These are phyloP conservation scores for Rhopalosiphum nymphaeae DNA, from an alignment of 2,888 invertebrate genomes.

Conservation along the genomic window DNA sequence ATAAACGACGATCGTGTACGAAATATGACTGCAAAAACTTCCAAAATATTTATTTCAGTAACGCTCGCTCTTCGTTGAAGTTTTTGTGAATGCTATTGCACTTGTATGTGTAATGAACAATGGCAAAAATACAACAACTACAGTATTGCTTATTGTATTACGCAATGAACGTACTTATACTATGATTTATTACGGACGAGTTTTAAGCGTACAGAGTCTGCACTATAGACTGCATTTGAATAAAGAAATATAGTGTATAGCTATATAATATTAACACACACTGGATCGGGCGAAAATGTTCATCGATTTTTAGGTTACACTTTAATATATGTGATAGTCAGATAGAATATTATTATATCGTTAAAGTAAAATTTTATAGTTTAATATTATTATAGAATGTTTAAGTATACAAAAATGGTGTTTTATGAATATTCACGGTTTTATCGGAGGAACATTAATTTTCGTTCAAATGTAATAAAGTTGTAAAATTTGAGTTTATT, in stretches of 20 bases:
- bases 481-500: neutral
- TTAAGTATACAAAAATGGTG: neutral
- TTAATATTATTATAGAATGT: neutral
- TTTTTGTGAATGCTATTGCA: neutral
- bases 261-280: no score
- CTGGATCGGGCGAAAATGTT: no score
- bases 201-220: no score
- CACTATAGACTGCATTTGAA: no score
- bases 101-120: no score
- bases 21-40: neutral
- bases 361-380: neutral
- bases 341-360: neutral
- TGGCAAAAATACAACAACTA: neutral
- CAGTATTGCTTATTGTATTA: neutral
- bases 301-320: no score
- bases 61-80: neutral
- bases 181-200: neutral
- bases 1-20: neutral
- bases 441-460: neutral
- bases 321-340: no score
- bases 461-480: neutral
- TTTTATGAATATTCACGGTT: neutral
- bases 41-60: neutral
- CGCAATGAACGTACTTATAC: neutral
- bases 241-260: no score